Conservation (phyloP, 2,888 invertebrate genomes). For the Apamea monoglypha region DNA sequence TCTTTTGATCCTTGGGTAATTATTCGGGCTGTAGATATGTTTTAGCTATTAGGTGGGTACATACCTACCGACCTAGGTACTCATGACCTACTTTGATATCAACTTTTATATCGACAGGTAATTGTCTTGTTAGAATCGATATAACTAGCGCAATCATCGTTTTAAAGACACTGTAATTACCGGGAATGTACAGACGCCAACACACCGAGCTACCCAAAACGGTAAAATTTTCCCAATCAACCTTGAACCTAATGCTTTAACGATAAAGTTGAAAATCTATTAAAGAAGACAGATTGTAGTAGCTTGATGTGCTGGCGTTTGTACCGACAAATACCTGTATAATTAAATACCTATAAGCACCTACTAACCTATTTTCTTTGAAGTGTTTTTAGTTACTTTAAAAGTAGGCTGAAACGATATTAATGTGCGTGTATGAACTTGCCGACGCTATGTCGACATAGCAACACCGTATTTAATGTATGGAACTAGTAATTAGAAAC, state of each 20-base stretch:
- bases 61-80: not conserved
- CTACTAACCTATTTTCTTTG: not conserved
- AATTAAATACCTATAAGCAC: not conserved
- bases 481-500: not conserved
- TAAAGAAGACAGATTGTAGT: too few species aligned
- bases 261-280: too few species aligned
- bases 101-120: not conserved
- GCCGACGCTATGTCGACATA: too few species aligned
- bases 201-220: too few species aligned
- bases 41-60: too few species aligned
- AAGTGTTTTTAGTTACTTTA: too few species aligned
- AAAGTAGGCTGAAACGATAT: too few species aligned
- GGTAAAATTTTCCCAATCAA: too few species aligned
- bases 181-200: not conserved
- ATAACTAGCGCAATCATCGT: not conserved
- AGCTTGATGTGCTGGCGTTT: too few species aligned
- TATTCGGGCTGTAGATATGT: not conserved
- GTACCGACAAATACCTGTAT: not conserved
- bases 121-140: slow-evolving; percentile 2
- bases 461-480: too few species aligned
- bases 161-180: not conserved
- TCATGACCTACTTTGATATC: not conserved
- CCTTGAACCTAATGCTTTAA: too few species aligned
- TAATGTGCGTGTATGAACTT: too few species aligned
- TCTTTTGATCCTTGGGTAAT: not conserved